phyloP scores from a whole-genome alignment of 2,113 vertebrate genomes.

The Rhinolophus sinicus region DNA sequence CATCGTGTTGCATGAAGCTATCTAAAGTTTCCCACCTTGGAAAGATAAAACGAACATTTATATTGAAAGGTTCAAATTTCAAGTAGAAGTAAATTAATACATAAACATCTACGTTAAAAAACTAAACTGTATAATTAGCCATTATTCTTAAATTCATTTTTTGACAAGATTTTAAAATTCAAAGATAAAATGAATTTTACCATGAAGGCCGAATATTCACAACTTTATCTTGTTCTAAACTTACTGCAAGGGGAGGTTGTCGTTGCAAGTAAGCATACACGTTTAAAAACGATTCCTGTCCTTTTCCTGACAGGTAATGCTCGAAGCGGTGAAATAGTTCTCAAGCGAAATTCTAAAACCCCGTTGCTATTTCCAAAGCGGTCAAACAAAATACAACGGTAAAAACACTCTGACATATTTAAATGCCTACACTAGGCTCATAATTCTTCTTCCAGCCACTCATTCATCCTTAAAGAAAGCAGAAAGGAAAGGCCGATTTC shows the following conservation, averaged over 20 bases:
- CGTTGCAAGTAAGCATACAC: neutral
- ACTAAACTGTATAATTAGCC: neutral
- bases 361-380: neutral
- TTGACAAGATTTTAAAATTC: neutral
- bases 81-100: neutral
- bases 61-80: neutral
- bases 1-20: constrained; percentile 99
- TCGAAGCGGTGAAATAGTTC: neutral
- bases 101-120: neutral
- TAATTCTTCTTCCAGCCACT: neutral
- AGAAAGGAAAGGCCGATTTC: neutral
- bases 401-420: rapidly evolving
- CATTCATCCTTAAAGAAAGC: neutral
- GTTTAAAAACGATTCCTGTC: neutral
- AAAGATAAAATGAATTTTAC: neutral
- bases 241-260: neutral
- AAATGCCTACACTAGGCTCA: rapidly evolving
- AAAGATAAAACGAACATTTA: constrained; percentile 55
- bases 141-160: neutral
- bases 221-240: neutral
- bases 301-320: neutral
- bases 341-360: neutral
- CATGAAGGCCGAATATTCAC: neutral
- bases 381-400: neutral
- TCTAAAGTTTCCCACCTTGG: constrained; percentile 99